Percentiles rank a stretch among this genome's conserved stretches.
Evolutionary conservation across 2,888 invertebrate genomes (phyloP).

Genomic region (Cerastoderma edule): DNA sequence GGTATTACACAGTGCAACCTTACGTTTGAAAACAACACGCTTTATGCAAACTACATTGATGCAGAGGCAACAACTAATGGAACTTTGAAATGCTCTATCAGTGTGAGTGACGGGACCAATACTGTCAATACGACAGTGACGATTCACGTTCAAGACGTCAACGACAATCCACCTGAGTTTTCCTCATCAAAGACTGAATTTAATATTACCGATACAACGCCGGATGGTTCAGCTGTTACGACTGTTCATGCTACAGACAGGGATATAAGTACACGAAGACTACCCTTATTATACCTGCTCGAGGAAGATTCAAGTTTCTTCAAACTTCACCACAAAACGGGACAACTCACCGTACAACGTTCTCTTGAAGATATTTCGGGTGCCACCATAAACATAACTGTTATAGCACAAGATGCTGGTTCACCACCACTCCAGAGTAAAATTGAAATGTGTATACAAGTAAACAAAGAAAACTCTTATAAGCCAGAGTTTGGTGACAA

Average conservation of each 20-base stretch:
- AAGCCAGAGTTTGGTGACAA: neutral
- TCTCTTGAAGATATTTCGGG: conserved; percentile 1
- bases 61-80: too few species aligned
- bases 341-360: conserved; percentile 3
- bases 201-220: conserved; percentile 2
- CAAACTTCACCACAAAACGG: conserved; percentile 7
- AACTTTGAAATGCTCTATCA: too few species aligned
- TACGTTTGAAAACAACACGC: too few species aligned
- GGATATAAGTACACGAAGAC: conserved; percentile 1
- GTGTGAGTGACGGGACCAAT: too few species aligned
- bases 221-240: neutral
- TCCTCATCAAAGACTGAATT: neutral
- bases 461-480: conserved; percentile 15
- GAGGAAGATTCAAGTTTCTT: neutral
- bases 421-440: neutral
- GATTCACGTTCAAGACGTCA: too few species aligned
- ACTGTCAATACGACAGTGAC: too few species aligned
- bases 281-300: neutral
- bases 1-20: too few species aligned
- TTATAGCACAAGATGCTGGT: conserved; percentile 20
- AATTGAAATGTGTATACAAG: neutral
- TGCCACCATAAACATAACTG: neutral
- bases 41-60: too few species aligned
- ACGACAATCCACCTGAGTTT: too few species aligned
- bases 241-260: conserved; percentile 1